Evolutionary conservation across 2,113 vertebrate species (phyloP).

Genomic region (Megaptera novaeangliae): DNA sequence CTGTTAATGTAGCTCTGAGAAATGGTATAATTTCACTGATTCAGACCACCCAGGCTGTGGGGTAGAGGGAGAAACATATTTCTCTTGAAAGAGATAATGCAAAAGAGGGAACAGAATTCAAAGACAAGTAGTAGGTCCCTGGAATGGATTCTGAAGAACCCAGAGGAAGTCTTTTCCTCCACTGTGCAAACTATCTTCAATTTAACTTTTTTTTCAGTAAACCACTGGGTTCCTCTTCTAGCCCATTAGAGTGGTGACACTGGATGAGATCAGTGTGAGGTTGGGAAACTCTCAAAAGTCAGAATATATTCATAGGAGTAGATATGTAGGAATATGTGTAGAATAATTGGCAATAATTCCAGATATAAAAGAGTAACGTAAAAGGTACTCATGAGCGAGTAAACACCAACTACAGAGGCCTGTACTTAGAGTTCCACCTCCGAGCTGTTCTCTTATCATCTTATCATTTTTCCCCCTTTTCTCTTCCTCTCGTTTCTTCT

Average conservation of each 20-base stretch:
- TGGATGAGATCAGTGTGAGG: not conserved
- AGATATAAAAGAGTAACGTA: not conserved
- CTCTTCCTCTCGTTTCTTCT: not conserved
- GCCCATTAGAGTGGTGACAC: not conserved
- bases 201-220: not conserved
- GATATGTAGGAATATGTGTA: not conserved
- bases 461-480: not conserved
- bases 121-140: not conserved
- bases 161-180: not conserved
- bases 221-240: not conserved
- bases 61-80: not conserved
- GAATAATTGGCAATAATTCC: not conserved
- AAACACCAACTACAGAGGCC: not conserved
- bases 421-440: not conserved
- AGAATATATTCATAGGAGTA: not conserved
- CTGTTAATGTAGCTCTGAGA: not conserved
- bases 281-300: not conserved
- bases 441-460: not conserved
- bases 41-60: not conserved
- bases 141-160: not conserved
- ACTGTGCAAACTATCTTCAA: not conserved
- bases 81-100: not conserved
- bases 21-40: constrained; percentile 29
- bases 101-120: not conserved
- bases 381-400: not conserved